Conservation (phyloP, 2,797 vertebrate species). For the Presbytis comata region DNA sequence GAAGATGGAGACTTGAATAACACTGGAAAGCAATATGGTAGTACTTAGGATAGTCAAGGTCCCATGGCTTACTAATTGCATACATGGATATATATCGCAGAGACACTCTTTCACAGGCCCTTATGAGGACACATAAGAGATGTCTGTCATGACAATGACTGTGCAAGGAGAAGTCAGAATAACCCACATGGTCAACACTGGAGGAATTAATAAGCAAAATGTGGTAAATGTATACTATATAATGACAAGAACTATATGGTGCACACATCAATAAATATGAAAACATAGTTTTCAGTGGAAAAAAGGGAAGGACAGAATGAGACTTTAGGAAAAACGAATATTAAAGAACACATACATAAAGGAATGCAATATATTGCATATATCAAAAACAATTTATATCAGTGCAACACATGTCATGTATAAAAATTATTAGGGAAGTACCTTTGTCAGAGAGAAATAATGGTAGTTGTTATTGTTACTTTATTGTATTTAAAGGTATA, state of each 20-base stretch:
- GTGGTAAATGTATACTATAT: not conserved
- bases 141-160: not conserved
- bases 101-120: not conserved
- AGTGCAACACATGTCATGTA: not conserved
- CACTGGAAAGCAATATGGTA: fast-evolving
- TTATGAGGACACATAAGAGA: not conserved
- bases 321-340: not conserved
- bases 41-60: not conserved
- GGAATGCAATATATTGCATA: not conserved
- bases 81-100: not conserved
- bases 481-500: not conserved
- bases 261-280: not conserved
- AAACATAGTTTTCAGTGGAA: not conserved
- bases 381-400: not conserved
- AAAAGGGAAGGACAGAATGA: not conserved
- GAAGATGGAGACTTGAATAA: not conserved
- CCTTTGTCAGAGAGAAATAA: not conserved
- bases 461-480: not conserved
- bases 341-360: not conserved
- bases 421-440: not conserved
- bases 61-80: not conserved
- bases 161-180: not conserved
- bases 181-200: not conserved
- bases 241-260: not conserved
- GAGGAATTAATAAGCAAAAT: not conserved